Evolutionary conservation across 1,140 invertebrate genomes (phyloP), one percentile per base, ranked within the genome.

Genomic region (Anadara kagoshimensis): DNA sequence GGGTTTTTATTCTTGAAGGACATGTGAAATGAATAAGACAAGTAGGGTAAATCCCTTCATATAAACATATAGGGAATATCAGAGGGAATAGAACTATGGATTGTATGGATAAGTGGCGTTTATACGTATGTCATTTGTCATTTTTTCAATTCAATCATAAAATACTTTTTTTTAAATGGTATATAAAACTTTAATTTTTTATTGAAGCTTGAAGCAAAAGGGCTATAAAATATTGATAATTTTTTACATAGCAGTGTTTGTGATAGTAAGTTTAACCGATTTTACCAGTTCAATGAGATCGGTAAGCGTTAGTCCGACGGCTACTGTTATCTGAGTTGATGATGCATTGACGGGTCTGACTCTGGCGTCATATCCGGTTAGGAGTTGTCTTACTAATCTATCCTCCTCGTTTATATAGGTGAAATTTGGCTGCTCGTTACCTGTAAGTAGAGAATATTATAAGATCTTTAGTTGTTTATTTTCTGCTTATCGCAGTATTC

Each of bases 281-380:
- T 49, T 69, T 64, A 74, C 72, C 53, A 74, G 44, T 44, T 74
- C 72, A 11, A 63, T 59, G 7, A 74, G 63, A 3, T 74, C 72
- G 4, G 61, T 74, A 20, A 74, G 57, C 5, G 72, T 49, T 16
- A 74, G 47, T 5, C 72, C 72, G 1, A 74, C 51, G 26, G 72
- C 66, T 14, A 74, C 61, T 16, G 58, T 66, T 4, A 53, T 63
- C 29, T 53, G 29, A 18, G 12, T 61, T 8, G 47, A 64, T 5
- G 72, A 62, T 29, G 58, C n/a, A 43, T 74, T 74, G 0, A 68
- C 58, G 11, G 72, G 72, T 36, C 72, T 66, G 12, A 74, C 57
- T 44, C 47, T 54, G 18, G 41, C 18, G 58, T 74, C 54, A 43
- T 74, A 74, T 24, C 22, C 54, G 16, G 24, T 57, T 51, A 64